phyloP scores from a whole-genome alignment of 2,113 vertebrate species.

The Pelecanus crispus region DNA sequence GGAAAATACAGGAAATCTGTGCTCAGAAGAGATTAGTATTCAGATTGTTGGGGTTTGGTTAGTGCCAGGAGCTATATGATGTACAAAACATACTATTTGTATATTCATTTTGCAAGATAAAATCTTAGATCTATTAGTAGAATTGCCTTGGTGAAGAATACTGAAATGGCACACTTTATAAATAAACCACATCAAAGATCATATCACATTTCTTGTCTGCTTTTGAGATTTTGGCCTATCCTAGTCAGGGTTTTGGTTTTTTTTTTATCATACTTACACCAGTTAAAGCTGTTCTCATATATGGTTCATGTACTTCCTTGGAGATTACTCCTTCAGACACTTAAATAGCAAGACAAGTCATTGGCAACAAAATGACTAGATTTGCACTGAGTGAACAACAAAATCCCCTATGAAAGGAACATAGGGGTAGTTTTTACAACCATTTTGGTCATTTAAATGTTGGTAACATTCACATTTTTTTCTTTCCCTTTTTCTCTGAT shows the following conservation, averaged over 20 bases:
- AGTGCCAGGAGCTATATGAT: background rate
- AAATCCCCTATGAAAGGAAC: background rate
- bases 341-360: background rate
- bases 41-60: background rate
- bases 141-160: background rate
- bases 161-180: background rate
- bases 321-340: background rate
- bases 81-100: background rate
- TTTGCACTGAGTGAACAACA: background rate
- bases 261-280: background rate
- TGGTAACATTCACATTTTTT: background rate
- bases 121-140: background rate
- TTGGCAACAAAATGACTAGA: background rate
- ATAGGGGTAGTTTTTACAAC: background rate
- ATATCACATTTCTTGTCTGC: background rate
- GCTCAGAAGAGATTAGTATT: constrained; percentile 47
- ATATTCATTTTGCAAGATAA: constrained; percentile 26
- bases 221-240: background rate
- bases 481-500: background rate
- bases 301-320: background rate
- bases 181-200: background rate
- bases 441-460: background rate
- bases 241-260: background rate
- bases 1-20: constrained; percentile 34
- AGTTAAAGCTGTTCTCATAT: background rate